These are phyloP conservation scores for Gryon sp. DNA, from an alignment of 1,140 invertebrate genomes.

Conservation along the genomic window DNA sequence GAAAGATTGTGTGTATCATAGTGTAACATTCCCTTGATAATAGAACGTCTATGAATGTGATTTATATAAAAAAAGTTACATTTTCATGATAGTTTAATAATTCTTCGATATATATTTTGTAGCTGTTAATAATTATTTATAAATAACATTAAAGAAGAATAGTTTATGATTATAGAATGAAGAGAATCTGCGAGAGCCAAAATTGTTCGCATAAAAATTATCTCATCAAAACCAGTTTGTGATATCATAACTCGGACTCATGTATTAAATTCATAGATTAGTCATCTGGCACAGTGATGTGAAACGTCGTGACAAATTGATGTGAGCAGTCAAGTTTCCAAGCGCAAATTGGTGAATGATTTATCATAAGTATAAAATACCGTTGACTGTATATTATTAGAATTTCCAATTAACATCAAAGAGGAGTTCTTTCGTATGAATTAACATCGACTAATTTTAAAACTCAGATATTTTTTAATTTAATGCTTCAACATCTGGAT, in stretches of 20 bases:
- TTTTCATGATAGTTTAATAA: no score
- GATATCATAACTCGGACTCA: constrained; percentile 30
- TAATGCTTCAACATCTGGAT: no score
- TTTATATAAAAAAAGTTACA: no score
- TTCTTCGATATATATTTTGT: no score
- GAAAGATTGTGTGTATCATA: no score
- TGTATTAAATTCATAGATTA: constrained; percentile 42
- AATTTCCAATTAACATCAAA: constrained; percentile 14
- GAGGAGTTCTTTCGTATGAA: constrained; percentile 2
- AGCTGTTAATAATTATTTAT: no score
- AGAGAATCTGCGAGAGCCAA: background rate
- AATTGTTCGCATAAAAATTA: constrained; percentile 31
- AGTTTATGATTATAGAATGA: background rate
- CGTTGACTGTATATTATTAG: constrained; percentile 6
- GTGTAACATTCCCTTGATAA: no score
- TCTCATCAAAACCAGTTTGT: constrained; percentile 37
- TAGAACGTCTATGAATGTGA: no score
- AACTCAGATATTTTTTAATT: no score
- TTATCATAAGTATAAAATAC: constrained; percentile 28
- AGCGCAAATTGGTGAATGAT: constrained; percentile 24
- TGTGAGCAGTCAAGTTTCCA: constrained; percentile 6
- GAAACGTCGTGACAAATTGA: constrained; percentile 41
- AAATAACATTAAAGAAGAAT: no score
- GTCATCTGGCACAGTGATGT: constrained; percentile 9
- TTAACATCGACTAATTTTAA: background rate